A percentile compares a stretch with the other conserved stretches of the same genome.
These are phyloP conservation scores for Plagodis pulveraria DNA, from an alignment of 2,888 invertebrate species.

Conservation along the genomic window DNA sequence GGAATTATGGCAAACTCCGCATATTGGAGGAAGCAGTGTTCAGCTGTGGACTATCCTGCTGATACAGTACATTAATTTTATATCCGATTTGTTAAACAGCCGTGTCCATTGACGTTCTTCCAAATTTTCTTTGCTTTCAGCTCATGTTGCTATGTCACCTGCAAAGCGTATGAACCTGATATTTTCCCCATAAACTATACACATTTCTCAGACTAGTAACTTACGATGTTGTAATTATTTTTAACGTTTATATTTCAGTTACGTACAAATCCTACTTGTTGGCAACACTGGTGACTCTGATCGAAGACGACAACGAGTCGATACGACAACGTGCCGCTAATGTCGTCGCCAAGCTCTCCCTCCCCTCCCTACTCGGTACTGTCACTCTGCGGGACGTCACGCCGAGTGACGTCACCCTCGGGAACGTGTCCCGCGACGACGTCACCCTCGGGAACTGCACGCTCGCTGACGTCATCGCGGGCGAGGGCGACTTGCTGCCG, in stretches of 20 bases:
- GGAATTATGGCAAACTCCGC: too few relatives aligned
- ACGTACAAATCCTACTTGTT: constrained; percentile 60
- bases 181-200: too few relatives aligned
- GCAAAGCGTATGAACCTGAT: too few relatives aligned
- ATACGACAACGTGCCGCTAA: constrained; percentile 47
- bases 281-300: constrained; percentile 69
- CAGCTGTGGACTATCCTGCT: too few relatives aligned
- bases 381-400: not conserved
- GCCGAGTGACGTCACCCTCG: not conserved
- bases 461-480: not conserved
- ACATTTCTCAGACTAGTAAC: too few relatives aligned
- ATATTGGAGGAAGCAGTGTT: too few relatives aligned
- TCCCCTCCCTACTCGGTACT: not conserved
- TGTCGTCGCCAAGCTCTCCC: not conserved
- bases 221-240: too few relatives aligned
- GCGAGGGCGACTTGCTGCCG: constrained; percentile 21
- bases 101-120: too few relatives aligned
- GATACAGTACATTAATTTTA: too few relatives aligned
- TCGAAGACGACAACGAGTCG: constrained; percentile 80
- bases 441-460: not conserved
- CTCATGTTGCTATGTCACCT: too few relatives aligned
- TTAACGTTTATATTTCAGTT: constrained; percentile 47
- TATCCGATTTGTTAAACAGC: too few relatives aligned
- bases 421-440: not conserved
- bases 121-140: too few relatives aligned